phyloP scores from a whole-genome alignment of 1,140 invertebrate species.

The Eumeta japonica region DNA sequence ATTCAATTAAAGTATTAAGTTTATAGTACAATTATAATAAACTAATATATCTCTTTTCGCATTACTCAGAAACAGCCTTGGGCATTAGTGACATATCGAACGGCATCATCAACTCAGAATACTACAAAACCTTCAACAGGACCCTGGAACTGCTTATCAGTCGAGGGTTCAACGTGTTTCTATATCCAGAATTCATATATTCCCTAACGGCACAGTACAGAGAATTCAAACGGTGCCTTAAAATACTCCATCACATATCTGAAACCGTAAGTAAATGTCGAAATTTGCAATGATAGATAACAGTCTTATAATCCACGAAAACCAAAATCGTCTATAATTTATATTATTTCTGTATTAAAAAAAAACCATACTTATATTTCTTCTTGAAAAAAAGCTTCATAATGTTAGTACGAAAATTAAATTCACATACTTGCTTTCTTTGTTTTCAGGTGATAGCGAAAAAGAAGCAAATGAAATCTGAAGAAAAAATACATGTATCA shows the following conservation, averaged over 20 bases:
- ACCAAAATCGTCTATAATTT: no score
- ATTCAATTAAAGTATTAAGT: no score
- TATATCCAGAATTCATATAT: slow-evolving; percentile 25
- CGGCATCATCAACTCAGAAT: slow-evolving; percentile 19
- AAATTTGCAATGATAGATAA: no score
- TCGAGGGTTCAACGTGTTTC: slow-evolving; percentile 22
- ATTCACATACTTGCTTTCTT: no score
- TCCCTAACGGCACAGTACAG: slow-evolving; percentile 16
- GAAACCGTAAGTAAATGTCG: slow-evolving; percentile 24
- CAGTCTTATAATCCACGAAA: no score
- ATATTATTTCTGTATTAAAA: no score
- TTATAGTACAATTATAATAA: no score
- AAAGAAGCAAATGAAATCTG: background rate
- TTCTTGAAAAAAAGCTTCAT: no score
- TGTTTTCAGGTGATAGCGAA: slow-evolving; percentile 3
- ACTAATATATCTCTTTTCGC: background rate
- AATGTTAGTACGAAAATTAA: no score
- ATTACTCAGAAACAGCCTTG: slow-evolving; percentile 26
- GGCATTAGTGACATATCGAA: slow-evolving; percentile 21
- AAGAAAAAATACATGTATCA: no score
- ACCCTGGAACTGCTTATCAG: slow-evolving; percentile 18
- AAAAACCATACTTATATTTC: no score
- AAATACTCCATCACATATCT: slow-evolving; percentile 23
- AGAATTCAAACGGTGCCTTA: slow-evolving; percentile 15
- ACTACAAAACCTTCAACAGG: slow-evolving; percentile 27